Evolutionary conservation across 2,113 vertebrate species (phyloP).

Genomic region (Lates calcarifer): DNA sequence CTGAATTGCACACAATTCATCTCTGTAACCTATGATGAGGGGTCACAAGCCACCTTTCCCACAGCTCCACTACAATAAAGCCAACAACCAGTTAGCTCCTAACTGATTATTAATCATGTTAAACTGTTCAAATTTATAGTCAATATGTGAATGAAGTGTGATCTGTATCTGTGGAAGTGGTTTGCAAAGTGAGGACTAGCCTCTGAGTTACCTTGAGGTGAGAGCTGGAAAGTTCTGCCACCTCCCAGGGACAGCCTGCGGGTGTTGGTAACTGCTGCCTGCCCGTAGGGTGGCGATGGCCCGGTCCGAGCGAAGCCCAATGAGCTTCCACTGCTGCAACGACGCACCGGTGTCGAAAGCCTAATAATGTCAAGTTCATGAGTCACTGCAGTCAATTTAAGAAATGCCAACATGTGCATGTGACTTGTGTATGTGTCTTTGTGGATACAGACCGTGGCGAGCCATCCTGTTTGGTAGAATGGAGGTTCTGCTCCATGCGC

Average conservation of each 20-base stretch:
- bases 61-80: neutral
- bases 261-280: conserved; percentile 74
- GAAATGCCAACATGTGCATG: neutral
- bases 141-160: neutral
- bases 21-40: neutral
- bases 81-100: neutral
- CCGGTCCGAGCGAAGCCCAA: conserved; percentile 86
- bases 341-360: conserved; percentile 81
- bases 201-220: conserved; percentile 90
- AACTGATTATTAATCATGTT: neutral
- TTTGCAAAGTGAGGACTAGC: neutral
- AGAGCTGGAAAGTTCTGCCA: conserved; percentile 88
- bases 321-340: conserved; percentile 90
- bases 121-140: neutral
- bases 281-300: conserved; percentile 88
- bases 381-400: neutral
- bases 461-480: conserved; percentile 84
- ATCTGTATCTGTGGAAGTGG: neutral
- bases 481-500: conserved; percentile 95
- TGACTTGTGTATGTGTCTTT: neutral
- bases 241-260: conserved; percentile 91
- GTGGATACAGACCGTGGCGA: conserved; percentile 84
- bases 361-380: conserved; percentile 68
- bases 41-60: neutral
- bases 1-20: neutral